A percentile compares a stretch with the other conserved stretches of the same genome.
These are phyloP conservation scores for Macropodus opercularis DNA, from an alignment of 2,797 vertebrate species.

Conservation along the genomic window DNA sequence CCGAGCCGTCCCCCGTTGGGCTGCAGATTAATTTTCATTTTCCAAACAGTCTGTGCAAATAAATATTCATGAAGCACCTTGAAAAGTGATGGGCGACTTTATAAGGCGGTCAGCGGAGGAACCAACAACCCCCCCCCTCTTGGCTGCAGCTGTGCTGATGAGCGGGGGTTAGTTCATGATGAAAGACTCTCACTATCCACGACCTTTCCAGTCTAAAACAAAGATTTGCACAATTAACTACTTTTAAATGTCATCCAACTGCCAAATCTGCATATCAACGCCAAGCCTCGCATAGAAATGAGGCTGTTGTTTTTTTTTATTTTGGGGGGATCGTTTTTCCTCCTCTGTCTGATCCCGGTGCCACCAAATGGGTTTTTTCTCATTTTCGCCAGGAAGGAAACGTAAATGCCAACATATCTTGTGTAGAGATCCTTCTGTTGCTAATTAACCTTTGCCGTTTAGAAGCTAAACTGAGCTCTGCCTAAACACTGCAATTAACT, in stretches of 20 bases:
- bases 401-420: conserved; percentile 82
- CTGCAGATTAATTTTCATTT: conserved; percentile 79
- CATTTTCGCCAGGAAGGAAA: conserved; percentile 69
- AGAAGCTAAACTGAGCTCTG: conserved; percentile 67
- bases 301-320: too few relatives aligned
- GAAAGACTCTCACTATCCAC: conserved; percentile 77
- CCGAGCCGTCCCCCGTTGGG: conserved; percentile 68
- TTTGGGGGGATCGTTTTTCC: conserved; percentile 60
- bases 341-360: conserved; percentile 50
- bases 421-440: conserved; percentile 75
- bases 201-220: conserved; percentile 86
- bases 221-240: conserved; percentile 88
- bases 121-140: conserved; percentile 49
- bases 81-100: conserved; percentile 68
- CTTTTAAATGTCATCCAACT: conserved; percentile 85
- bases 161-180: conserved; percentile 62
- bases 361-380: conserved; percentile 62
- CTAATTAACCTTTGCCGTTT: conserved; percentile 84
- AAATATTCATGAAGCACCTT: conserved; percentile 82
- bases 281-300: conserved; percentile 78
- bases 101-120: conserved; percentile 69
- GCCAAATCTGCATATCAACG: conserved; percentile 81
- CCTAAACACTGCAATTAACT: conserved; percentile 82
- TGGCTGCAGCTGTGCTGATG: conserved; percentile 65
- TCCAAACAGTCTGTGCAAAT: conserved; percentile 79